These are phyloP conservation scores for Clarias pachynema DNA, from an alignment of 2,797 vertebrate genomes.

Conservation along the genomic window DNA sequence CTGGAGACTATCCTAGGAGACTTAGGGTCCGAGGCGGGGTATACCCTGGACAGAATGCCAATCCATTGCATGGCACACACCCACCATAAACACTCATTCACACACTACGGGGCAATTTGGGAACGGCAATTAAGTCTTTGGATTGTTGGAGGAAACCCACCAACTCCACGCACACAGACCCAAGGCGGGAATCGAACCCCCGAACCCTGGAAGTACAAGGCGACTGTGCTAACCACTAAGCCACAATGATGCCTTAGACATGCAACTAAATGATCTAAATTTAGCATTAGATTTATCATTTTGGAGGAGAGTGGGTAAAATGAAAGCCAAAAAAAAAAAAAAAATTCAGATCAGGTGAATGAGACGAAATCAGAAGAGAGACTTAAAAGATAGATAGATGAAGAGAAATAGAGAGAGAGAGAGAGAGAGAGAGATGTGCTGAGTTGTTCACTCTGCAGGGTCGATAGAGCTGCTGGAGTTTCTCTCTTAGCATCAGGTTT, in stretches of 20 bases:
- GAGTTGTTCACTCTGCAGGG: slow-evolving; percentile 68
- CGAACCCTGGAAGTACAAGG: too few species aligned
- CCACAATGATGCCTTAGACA: background rate
- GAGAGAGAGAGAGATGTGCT: slow-evolving; percentile 61
- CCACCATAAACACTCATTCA: too few species aligned
- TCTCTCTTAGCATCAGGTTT: slow-evolving; percentile 71
- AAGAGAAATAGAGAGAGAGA: slow-evolving; percentile 6
- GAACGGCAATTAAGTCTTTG: too few species aligned
- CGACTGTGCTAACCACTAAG: too few species aligned
- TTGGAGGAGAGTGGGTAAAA: background rate
- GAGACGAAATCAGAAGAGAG: slow-evolving; percentile 12
- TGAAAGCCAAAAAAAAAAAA: background rate
- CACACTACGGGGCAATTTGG: too few species aligned
- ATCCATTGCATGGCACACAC: too few species aligned
- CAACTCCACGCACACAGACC: too few species aligned
- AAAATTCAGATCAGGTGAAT: background rate
- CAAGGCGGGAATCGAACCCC: too few species aligned
- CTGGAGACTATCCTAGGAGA: too few species aligned
- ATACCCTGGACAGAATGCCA: too few species aligned
- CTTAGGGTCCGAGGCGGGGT: too few species aligned
- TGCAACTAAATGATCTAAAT: background rate
- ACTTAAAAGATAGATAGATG: slow-evolving; percentile 19
- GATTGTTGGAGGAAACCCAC: too few species aligned
- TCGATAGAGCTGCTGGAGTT: slow-evolving; percentile 76
- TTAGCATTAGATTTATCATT: background rate